A percentile compares a stretch with the other conserved stretches of the same genome.
Conservation (phyloP, 2,888 invertebrate genomes). For the Eutolmus rufibarbis region DNA sequence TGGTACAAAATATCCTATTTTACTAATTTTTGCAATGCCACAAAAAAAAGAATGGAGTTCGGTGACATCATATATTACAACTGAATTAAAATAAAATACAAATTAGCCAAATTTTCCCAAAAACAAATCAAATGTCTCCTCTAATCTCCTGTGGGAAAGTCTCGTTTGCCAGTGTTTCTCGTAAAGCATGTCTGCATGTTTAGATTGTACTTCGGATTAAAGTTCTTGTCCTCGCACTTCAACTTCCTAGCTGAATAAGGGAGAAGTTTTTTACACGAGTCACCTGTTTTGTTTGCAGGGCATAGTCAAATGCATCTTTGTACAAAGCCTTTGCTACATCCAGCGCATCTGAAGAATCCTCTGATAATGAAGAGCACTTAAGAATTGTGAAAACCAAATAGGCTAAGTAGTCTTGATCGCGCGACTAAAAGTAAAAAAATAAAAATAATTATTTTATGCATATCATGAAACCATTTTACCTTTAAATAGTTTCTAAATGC, state of each 20-base stretch:
- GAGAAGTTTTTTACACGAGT: slow-evolving; percentile 59
- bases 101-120: slow-evolving; percentile 53
- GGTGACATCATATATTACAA: background rate
- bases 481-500: slow-evolving; percentile 56
- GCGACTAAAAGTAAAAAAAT: slow-evolving; percentile 52
- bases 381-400: slow-evolving; percentile 59
- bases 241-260: slow-evolving; percentile 59
- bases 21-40: background rate
- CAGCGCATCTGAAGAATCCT: slow-evolving; percentile 56
- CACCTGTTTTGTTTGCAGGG: slow-evolving; percentile 56
- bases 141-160: slow-evolving; percentile 57
- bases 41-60: background rate
- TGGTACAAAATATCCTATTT: too few species aligned
- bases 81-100: background rate
- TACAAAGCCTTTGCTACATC: slow-evolving; percentile 56
- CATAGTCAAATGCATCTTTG: slow-evolving; percentile 58
- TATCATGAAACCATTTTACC: slow-evolving; percentile 49
- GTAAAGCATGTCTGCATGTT: slow-evolving; percentile 59
- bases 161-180: slow-evolving; percentile 54
- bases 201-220: slow-evolving; percentile 56
- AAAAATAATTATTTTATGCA: background rate
- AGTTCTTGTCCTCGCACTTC: slow-evolving; percentile 57
- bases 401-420: slow-evolving; percentile 57
- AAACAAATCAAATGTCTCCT: slow-evolving; percentile 57
- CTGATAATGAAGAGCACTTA: slow-evolving; percentile 58